Evolutionary conservation across 2,888 invertebrate species (phyloP), one percentile per base, ranked within the genome.

Genomic region (Amorpha juglandis): DNA sequence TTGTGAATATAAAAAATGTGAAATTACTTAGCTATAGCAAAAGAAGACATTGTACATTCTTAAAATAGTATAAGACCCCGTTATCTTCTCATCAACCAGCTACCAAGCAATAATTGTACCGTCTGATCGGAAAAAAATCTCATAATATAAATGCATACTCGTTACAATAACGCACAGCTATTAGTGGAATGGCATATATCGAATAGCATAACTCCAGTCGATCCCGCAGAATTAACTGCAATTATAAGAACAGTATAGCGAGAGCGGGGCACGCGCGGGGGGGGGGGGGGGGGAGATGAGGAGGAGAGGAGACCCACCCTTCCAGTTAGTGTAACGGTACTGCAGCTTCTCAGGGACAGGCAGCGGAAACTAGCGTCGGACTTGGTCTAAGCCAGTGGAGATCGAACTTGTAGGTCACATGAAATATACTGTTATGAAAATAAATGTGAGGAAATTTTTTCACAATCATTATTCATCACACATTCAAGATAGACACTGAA

Each of bases 241-340:
- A 92, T 92, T 92, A 91, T 85, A 89, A 87, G 87, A 86, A 90
- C 90, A 90, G 90, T 90, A 89, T 86, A 76, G 79, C 70, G 76
- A 71, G 71, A 72, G 70, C 69, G 68, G 71, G 67, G 72, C 19
- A 8, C 19, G 12, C 1, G 45, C 14, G 45, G 1, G 14, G 12
- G 1, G 45, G 14, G 45, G 45, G 11, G 45, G 14, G 14, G 45
- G 14, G 45, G 0, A 12, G 45, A 1, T 11, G 42, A 6, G 42
- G 42, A 0, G 42, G 42, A 7, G 27, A 9, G 42, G 42, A 45
- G 79, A 84, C 85, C 78, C 74, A 86, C 76, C 77, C 76, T 75
- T 80, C 87, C 84, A 81, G 87, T 86, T 72, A 64, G 71, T 68
- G 71, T 91, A 92, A 92, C 92, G 92, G 92, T 83, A 90, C 83